Evolutionary conservation across 1,140 invertebrate species (phyloP).

Genomic region (Lepidostoma basale): DNA sequence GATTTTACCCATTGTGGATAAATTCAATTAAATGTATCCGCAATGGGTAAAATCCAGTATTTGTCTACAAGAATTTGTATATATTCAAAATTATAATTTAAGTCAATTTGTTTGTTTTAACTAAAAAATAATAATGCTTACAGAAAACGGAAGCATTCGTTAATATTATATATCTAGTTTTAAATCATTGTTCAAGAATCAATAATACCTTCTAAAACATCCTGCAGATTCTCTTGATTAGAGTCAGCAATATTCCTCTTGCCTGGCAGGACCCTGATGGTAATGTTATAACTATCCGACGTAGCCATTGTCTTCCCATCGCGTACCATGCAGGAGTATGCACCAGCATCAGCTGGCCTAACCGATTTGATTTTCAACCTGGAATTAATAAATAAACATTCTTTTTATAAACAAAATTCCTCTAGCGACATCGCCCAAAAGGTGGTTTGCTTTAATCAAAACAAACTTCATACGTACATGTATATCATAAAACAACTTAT

Average conservation of each 20-base stretch:
- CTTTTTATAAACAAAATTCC: no score
- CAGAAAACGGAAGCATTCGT: not conserved
- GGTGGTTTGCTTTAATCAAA: no score
- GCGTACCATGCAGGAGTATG: conserved; percentile 51
- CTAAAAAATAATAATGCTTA: not conserved
- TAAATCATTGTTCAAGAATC: not conserved
- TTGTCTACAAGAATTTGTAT: no score
- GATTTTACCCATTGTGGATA: no score
- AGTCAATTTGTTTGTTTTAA: not conserved
- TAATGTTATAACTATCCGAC: conserved; percentile 50
- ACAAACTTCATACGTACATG: no score
- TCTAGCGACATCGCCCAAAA: no score
- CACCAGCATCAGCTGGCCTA: conserved; percentile 51
- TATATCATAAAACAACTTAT: no score
- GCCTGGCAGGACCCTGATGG: conserved; percentile 46
- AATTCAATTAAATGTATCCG: no score
- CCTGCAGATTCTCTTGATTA: conserved; percentile 24
- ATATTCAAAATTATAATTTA: no score
- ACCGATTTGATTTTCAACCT: conserved; percentile 58
- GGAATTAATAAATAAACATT: no score
- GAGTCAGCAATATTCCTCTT: conserved; percentile 40
- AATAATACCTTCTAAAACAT: conserved; percentile 43
- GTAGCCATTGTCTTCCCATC: conserved; percentile 48
- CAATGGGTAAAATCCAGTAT: no score
- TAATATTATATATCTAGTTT: not conserved